Evolutionary conservation across 2,797 vertebrate genomes (phyloP).

Genomic region (Lophotriccus pileatus): DNA sequence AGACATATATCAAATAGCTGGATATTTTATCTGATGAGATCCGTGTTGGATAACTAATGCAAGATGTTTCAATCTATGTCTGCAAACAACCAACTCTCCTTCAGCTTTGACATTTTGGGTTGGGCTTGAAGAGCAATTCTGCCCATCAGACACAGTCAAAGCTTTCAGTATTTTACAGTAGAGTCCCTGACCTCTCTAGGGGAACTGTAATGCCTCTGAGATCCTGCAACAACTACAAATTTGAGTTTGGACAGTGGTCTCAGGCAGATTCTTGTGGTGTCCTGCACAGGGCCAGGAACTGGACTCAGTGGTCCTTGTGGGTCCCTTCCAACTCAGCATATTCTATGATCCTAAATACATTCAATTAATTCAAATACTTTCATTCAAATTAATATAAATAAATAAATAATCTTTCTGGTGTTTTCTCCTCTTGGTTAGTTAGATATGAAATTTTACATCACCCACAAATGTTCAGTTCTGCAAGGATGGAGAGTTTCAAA

Average conservation of each 20-base stretch:
- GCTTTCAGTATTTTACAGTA: background rate
- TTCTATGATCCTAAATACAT: background rate
- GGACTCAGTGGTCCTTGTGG: fast-evolving
- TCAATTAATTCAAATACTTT: background rate
- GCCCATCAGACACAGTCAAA: background rate
- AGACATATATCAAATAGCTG: background rate
- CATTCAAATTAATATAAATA: background rate
- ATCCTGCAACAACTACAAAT: background rate
- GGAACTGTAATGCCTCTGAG: background rate
- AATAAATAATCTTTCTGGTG: background rate
- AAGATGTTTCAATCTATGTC: background rate
- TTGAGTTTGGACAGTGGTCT: background rate
- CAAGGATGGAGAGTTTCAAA: background rate
- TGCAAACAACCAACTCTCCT: background rate
- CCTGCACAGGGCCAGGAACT: background rate
- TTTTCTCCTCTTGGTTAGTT: background rate
- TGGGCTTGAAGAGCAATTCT: background rate
- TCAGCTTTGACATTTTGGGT: fast-evolving
- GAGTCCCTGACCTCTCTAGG: background rate
- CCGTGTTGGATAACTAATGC: background rate
- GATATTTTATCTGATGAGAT: background rate
- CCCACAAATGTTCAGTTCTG: background rate
- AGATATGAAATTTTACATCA: background rate
- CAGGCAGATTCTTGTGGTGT: background rate
- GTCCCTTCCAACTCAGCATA: background rate